These are phyloP conservation scores for Phymanthus crucifer DNA, from an alignment of 92 coral and sea anemone genomes.

Conservation along the genomic window DNA sequence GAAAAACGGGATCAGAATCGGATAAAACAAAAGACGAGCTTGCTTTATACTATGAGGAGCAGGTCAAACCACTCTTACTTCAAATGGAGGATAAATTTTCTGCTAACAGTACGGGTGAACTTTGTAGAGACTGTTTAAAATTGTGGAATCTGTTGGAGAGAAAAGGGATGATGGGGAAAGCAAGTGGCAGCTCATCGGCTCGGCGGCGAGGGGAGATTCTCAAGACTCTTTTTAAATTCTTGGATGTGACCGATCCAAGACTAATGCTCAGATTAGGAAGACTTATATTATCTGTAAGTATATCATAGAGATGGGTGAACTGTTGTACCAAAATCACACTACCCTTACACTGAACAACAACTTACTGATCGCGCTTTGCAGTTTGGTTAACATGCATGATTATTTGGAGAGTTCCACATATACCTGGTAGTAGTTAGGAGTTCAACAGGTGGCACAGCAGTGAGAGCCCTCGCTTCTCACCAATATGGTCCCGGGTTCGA, in stretches of 20 bases:
- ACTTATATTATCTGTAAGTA: constrained; percentile 85
- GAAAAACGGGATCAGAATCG: constrained; percentile 22
- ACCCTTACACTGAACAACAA: too few species aligned
- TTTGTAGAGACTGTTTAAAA: constrained; percentile 86
- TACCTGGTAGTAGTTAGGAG: too few species aligned
- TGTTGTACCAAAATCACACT: too few species aligned
- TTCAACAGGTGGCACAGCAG: too few species aligned
- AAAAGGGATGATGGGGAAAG: constrained; percentile 77
- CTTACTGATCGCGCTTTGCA: too few species aligned
- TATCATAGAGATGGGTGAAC: neutral
- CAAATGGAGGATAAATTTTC: constrained; percentile 83
- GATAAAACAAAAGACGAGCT: constrained; percentile 76
- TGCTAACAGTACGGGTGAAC: constrained; percentile 54
- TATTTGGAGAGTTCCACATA: too few species aligned
- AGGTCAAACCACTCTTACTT: constrained; percentile 72
- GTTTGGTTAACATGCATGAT: too few species aligned
- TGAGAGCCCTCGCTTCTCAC: too few species aligned
- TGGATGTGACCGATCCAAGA: constrained; percentile 86
- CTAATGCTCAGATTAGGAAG: constrained; percentile 83
- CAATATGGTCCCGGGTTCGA: too few species aligned
- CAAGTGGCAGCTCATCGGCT: constrained; percentile 78
- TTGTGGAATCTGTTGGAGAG: constrained; percentile 69
- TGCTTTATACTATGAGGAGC: constrained; percentile 67
- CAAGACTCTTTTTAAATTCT: constrained; percentile 86
- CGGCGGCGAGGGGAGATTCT: constrained; percentile 87